Percentiles rank a stretch among this genome's conserved stretches.
Conservation (phyloP, 2,797 vertebrate genomes). For the Karalla daura region DNA sequence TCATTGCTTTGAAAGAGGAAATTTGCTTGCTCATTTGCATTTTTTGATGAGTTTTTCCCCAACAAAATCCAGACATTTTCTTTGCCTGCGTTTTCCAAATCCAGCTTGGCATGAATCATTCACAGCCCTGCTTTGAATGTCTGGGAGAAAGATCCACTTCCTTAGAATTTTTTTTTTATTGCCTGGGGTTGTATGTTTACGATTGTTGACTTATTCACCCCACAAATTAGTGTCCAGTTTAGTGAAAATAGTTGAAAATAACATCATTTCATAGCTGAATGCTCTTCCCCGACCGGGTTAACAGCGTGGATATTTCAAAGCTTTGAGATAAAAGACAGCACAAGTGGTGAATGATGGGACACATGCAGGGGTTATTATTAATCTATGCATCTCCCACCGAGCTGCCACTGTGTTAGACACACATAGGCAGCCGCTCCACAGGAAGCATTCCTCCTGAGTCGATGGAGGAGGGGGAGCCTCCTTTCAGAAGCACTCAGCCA, state of each 20-base stretch:
- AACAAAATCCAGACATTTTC: background rate
- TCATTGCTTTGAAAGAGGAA: conserved; percentile 27
- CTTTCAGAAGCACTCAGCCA: conserved; percentile 60
- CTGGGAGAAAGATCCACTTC: background rate
- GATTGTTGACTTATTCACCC: background rate
- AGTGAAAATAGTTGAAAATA: background rate
- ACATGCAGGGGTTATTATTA: conserved; percentile 30
- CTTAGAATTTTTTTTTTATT: background rate
- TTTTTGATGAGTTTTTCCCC: conserved; percentile 7
- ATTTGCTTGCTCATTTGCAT: conserved; percentile 24
- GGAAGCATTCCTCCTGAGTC: conserved; percentile 24
- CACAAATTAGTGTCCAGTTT: background rate
- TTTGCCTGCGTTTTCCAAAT: background rate
- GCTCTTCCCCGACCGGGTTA: conserved; percentile 9
- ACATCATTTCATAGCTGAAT: background rate
- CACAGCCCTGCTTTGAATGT: background rate
- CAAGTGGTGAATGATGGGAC: conserved; percentile 39
- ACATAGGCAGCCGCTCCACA: conserved; percentile 39
- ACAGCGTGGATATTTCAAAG: conserved; percentile 29
- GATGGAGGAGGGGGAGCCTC: conserved; percentile 25
- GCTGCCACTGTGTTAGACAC: conserved; percentile 31
- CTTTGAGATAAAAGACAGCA: conserved; percentile 28
- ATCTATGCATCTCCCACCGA: conserved; percentile 46
- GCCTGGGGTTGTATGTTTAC: background rate
- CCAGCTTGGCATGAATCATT: background rate